phyloP scores from a whole-genome alignment of 2,113 vertebrate species.

The Pandion haliaetus region DNA sequence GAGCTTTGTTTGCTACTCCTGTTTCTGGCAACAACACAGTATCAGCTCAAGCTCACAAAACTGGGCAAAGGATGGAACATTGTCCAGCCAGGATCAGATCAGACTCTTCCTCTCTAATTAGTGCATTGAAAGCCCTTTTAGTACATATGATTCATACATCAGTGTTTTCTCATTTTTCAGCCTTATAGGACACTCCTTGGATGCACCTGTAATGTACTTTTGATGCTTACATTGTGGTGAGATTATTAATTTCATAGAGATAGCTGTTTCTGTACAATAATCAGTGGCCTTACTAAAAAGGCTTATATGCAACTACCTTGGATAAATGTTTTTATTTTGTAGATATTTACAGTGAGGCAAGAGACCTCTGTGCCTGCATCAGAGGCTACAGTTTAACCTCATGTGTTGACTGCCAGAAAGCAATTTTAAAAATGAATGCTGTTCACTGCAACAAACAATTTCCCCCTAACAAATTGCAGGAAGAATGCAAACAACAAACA shows the following conservation, averaged over 20 bases:
- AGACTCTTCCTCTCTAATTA: background rate
- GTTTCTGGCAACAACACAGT: background rate
- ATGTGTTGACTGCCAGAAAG: background rate
- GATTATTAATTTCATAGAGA: background rate
- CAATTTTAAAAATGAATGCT: background rate
- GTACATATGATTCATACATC: background rate
- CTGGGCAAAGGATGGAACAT: background rate
- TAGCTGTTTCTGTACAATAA: background rate
- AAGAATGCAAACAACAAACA: background rate
- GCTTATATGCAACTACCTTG: background rate
- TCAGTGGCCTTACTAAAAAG: background rate
- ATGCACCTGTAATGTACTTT: background rate
- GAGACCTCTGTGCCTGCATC: background rate
- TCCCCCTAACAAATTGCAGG: background rate
- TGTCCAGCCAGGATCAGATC: background rate
- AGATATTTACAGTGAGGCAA: background rate
- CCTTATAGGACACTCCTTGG: background rate
- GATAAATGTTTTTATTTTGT: background rate
- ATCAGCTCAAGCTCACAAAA: background rate
- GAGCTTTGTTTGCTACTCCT: rapidly evolving
- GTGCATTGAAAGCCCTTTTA: background rate
- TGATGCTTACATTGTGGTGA: background rate
- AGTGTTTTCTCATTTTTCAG: background rate
- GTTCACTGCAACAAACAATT: background rate
- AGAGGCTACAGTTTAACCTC: background rate